These are phyloP conservation scores for Florisuga fusca DNA, from an alignment of 2,797 vertebrate species.

Conservation along the genomic window DNA sequence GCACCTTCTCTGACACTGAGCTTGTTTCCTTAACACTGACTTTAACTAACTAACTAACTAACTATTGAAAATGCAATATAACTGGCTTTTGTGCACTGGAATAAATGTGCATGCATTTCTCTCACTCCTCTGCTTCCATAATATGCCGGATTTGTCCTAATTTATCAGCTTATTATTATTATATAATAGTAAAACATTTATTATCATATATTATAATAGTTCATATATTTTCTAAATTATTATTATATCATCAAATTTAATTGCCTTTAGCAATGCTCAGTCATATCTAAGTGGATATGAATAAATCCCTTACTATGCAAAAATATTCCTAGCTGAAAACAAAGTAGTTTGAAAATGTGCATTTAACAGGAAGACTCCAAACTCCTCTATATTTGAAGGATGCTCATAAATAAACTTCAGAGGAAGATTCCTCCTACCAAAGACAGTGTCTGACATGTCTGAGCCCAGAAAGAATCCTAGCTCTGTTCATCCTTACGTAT, in stretches of 20 bases:
- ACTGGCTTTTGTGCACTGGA: background rate
- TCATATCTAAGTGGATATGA: background rate
- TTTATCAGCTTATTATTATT: background rate
- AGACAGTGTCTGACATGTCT: background rate
- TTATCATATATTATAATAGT: no score
- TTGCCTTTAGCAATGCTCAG: background rate
- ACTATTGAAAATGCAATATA: background rate
- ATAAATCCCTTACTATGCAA: background rate
- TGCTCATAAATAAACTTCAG: background rate
- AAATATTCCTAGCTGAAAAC: background rate
- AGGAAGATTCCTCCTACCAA: background rate
- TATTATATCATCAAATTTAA: background rate
- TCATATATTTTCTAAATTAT: background rate
- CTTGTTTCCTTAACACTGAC: background rate
- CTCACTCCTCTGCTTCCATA: background rate
- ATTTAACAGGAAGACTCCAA: background rate
- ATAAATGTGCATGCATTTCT: background rate
- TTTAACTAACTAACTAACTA: background rate
- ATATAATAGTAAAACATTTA: no score
- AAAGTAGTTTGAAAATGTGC: background rate
- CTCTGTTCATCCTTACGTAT: background rate
- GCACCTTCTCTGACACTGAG: background rate
- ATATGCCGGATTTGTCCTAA: background rate
- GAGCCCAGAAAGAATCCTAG: background rate
- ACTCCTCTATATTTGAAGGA: background rate